Evolutionary conservation across 53 echinoderm and acorn worm genomes (phyloP), one percentile per base, ranked within the genome.

Genomic region (Echinometra lucunter): DNA sequence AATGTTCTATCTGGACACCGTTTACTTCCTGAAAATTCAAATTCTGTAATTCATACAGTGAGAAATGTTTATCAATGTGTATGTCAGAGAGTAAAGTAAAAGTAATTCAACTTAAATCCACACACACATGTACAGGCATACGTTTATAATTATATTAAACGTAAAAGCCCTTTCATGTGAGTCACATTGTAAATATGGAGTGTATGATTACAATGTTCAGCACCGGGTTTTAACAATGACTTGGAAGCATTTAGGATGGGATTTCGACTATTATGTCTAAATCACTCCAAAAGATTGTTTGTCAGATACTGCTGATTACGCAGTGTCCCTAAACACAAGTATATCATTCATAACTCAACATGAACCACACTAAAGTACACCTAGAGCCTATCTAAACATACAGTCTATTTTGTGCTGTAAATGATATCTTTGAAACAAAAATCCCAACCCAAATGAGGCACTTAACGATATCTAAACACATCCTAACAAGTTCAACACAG

Each of bases 391-490:
- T 85, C 85, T 85, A 85, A 49, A 85, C 49, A 85, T n/a, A 5
- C 0, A 47, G 49, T 85, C 5, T 40, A 47, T 28, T 83, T 85
- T 85, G 85, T 85, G 85, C 85, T 85, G 2, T 27, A 85, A 45
- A 85, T 85, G n/a, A 85, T 17, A 85, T n/a, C 13, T 3, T n/a
- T 15, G 2, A 85, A 85, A 78, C 78, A 78, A 78, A 40, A 78
- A 78, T 13, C 89, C 57, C 35, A 89, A 58, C 57, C 60, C 58
- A 91, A 90, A 91, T 91, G 66, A 91, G 91, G 91, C 91, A 91
- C 91, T 91, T 91, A 66, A 91, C 69, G 18, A 91, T 70, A 69
- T 63, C 91, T 91, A 91, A 58, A 91, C 91, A 91, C 69, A 21
- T 23, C 58, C 63, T 90, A 90, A 90, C 23, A 66, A 21, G 23